Base-by-base conservation (phyloP, 2,797 vertebrate species). In the Oryzias sinensis region DNA sequence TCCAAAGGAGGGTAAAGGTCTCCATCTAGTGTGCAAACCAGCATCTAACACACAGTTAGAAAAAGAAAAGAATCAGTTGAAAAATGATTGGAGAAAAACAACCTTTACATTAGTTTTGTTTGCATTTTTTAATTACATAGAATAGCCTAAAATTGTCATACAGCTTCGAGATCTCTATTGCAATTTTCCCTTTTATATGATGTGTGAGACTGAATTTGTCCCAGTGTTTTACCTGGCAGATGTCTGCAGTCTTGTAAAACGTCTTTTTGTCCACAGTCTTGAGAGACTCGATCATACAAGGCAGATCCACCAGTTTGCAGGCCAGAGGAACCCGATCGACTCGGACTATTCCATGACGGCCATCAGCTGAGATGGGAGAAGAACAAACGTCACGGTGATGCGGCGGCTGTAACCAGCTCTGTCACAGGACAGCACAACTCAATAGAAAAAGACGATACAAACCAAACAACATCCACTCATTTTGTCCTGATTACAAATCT, bases 231-330 rank as follows among this genome's bases (percentile, higher is more conserved):
- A 99, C 97, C 96, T 99, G 97, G 74, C 94, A 96, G 74, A 99
- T 86, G 83, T 98, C 95, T 0, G 97, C 96, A 5, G 94, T 98
- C 82, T 98, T 97, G 77, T 97, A 98, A 89, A 98, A 96, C 0
- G 92, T 96, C 87, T 96, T 97, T 86, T 95, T 98, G 87, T 99
- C 96, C 14, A 96, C 90, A 0, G 95, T 97, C 91, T 99, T 98
- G 47, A 98, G 77, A 59, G 96, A 96, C 82, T 93, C 96, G 0
- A 93, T 89, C 87, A 94, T 93, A 67, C 96, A 97, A 20, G 97
- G 96, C 72, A 99, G 87, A 75, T 99, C 96, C 67, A 99, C 96
- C 76, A 99, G 79, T 82, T 96, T 97, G 76, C 95, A 95, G 11
- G 94, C 90, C 81, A 99, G 83, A 0, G 95, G 94, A 51, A 96